phyloP scores from a whole-genome alignment of 2,797 vertebrate species.

The Falco berigora region DNA sequence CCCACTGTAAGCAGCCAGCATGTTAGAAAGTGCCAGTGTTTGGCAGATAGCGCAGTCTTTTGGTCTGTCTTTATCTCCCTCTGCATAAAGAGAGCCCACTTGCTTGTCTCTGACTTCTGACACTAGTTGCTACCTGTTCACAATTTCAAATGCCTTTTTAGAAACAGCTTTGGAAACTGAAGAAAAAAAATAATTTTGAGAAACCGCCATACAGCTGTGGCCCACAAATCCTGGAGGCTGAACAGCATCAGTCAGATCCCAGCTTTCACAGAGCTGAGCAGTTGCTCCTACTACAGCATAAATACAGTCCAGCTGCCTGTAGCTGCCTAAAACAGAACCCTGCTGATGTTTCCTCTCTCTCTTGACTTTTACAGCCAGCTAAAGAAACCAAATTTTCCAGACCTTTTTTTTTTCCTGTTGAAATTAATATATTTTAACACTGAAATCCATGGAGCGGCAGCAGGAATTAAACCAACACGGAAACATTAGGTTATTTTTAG shows the following conservation, averaged over 20 bases:
- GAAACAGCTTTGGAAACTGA: background rate
- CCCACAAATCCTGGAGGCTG: background rate
- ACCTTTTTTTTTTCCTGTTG: background rate
- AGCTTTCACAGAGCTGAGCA: background rate
- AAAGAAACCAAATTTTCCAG: background rate
- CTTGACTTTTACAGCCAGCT: background rate
- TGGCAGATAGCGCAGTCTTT: background rate
- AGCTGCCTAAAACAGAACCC: background rate
- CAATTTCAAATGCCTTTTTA: background rate
- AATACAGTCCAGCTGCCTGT: background rate
- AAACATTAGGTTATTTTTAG: background rate
- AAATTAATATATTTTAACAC: background rate
- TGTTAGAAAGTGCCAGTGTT: background rate
- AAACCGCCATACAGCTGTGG: background rate
- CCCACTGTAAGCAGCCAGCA: rapidly evolving
- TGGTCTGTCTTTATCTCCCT: background rate
- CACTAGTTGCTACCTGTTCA: background rate
- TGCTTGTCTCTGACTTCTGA: background rate
- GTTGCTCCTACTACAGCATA: background rate
- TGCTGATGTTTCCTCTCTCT: background rate
- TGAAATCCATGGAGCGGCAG: background rate
- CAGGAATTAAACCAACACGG: background rate
- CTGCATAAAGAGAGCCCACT: background rate
- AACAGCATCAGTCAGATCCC: background rate
- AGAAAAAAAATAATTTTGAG: background rate